Percentiles rank a stretch among this genome's conserved stretches.
Evolutionary conservation across 2,113 vertebrate genomes (phyloP).

Genomic region (Esox niger): DNA sequence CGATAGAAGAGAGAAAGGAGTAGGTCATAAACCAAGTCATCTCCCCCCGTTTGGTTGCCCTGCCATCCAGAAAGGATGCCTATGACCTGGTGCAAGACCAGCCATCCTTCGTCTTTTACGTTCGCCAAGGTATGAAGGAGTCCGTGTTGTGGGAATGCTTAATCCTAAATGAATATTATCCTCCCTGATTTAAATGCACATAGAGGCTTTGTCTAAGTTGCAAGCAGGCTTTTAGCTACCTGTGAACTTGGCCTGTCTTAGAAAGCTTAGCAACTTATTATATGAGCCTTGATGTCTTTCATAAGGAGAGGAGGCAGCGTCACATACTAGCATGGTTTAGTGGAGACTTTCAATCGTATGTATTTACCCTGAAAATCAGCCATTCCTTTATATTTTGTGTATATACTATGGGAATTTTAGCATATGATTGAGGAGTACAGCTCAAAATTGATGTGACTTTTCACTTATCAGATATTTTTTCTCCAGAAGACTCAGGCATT

Average conservation of each 20-base stretch:
- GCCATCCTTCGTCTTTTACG: conserved; percentile 50
- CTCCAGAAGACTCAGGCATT: conserved; percentile 44
- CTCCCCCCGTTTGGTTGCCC: conserved; percentile 49
- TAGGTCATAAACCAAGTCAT: conserved; percentile 66
- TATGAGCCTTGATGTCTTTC: too few relatives aligned
- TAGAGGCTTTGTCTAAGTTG: conserved; percentile 69
- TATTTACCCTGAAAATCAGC: background rate
- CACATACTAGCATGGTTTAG: too few relatives aligned
- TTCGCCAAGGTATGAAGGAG: conserved; percentile 53
- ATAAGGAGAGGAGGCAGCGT: too few relatives aligned
- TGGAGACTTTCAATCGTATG: background rate
- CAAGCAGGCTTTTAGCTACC: background rate
- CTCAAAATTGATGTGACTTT: conserved; percentile 62
- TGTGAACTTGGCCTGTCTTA: too few relatives aligned
- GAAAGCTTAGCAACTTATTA: too few relatives aligned
- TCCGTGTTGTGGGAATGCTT: conserved; percentile 43
- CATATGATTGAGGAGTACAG: conserved; percentile 59
- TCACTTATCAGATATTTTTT: conserved; percentile 65
- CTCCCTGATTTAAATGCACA: too few relatives aligned
- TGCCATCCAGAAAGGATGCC: conserved; percentile 52
- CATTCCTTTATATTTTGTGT: too few relatives aligned
- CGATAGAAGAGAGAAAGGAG: conserved; percentile 26
- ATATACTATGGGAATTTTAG: conserved; percentile 51
- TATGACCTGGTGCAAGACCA: conserved; percentile 53
- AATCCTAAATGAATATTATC: conserved; percentile 36